Evolutionary conservation across 1,140 invertebrate species (phyloP).

Genomic region (Kradibia gibbosae): DNA sequence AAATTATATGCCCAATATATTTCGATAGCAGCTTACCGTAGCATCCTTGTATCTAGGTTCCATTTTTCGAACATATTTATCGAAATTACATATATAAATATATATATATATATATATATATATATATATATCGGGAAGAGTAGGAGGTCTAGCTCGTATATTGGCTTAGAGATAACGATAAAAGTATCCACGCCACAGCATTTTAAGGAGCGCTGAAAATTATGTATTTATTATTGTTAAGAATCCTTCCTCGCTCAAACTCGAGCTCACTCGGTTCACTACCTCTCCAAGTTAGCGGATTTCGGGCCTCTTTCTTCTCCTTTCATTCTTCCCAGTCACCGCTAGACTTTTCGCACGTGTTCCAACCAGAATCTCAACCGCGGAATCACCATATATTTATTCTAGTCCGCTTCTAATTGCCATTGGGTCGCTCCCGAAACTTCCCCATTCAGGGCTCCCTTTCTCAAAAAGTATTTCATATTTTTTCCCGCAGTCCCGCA

Average conservation of each 20-base stretch:
- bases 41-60: no score
- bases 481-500: neutral
- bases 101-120: no score
- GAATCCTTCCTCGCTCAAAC: neutral
- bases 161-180: neutral
- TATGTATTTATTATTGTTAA: conserved; percentile 15
- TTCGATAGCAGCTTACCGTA: neutral
- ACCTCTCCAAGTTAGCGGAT: no score
- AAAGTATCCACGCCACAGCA: neutral
- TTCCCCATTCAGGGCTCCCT: conserved; percentile 23
- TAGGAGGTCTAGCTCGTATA: neutral
- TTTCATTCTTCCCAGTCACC: no score
- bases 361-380: neutral
- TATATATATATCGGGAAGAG: neutral
- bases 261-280: neutral
- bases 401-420: conserved; percentile 26
- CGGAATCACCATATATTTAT: conserved; percentile 30
- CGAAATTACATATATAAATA: no score
- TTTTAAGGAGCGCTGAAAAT: neutral
- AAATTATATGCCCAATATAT: no score
- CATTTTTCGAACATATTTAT: neutral
- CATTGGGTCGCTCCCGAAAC: conserved; percentile 12
- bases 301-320: no score
- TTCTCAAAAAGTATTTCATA: conserved; percentile 22
- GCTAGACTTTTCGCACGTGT: neutral